phyloP scores from a whole-genome alignment of 2,113 vertebrate species.

The Takifugu flavidus region DNA sequence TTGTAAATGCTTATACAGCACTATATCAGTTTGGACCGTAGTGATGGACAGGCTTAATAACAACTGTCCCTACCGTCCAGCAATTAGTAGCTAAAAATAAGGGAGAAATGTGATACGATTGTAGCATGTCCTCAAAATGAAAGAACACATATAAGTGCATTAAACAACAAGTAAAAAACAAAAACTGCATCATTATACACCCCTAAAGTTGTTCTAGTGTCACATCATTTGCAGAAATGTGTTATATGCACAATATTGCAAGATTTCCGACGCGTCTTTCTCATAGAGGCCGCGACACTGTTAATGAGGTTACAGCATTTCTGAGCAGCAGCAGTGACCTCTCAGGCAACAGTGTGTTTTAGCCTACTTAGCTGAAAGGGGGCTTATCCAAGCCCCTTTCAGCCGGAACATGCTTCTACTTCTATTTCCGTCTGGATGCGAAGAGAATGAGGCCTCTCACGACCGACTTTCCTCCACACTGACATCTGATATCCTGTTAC shows the following conservation, averaged over 20 bases:
- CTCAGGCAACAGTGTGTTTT: constrained; percentile 33
- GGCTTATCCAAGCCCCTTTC: constrained; percentile 40
- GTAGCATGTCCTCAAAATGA: too few species aligned
- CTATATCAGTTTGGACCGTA: too few species aligned
- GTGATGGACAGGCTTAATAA: too few species aligned
- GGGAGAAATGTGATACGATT: too few species aligned
- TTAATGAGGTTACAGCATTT: constrained; percentile 61
- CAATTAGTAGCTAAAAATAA: too few species aligned
- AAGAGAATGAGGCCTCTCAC: constrained; percentile 42
- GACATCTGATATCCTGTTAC: constrained; percentile 61
- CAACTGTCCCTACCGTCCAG: too few species aligned
- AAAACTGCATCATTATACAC: too few species aligned
- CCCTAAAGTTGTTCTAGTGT: not conserved
- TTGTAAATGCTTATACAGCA: too few species aligned
- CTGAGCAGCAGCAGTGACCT: constrained; percentile 25
- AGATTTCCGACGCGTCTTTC: constrained; percentile 34
- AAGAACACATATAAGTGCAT: too few species aligned
- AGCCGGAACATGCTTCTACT: constrained; percentile 19
- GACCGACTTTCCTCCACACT: constrained; percentile 33
- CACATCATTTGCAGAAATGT: constrained; percentile 5
- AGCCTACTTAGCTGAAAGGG: constrained; percentile 40
- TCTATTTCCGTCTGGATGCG: constrained; percentile 61
- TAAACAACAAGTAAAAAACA: too few species aligned
- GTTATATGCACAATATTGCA: constrained; percentile 7
- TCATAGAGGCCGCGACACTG: constrained; percentile 29